Evolutionary conservation across 1,140 invertebrate species (phyloP), one percentile per base, ranked within the genome.

Genomic region (Bombyx mandarina): DNA sequence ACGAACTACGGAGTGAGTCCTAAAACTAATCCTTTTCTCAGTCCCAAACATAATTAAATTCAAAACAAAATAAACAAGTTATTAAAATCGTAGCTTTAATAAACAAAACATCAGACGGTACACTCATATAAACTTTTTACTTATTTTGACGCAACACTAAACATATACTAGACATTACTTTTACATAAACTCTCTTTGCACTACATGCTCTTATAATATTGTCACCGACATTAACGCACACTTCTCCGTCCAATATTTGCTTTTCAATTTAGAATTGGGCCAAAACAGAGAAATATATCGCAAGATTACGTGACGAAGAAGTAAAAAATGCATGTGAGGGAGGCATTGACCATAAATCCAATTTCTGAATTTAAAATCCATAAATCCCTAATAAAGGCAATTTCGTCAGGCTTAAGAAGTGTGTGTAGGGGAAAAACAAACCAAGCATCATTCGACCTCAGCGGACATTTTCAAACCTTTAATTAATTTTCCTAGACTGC

Each of bases 401-500:
- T 26, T 47, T 3, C 8, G 3, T 9, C 45, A 6, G 8, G 8
- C 45, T 9, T 12, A 18, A 35, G 12, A 18, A 18, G 12, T 18
- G 12, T 42, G 26, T n/a, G 43, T 45, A 7, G 53, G 44, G 43
- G n/a, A 45, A 22, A 54, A 35, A 53, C 9, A 7, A 58, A 51
- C 48, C 59, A 46, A 69, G 67, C 69, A 68, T 68, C 73, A 66
- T 55, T 60, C 67, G 62, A 69, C 74, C 66, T 73, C 69, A 56
- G 74, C 76, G 72, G 79, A 79, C 22, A 47, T 10, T 51, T 51
- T 51, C 26, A 35, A 35, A 35, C 72, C 76, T 79, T 76, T 86
- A 82, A 71, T 51, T 72, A 73, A 77, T 77, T 82, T 75, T 71
- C 63, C 66, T 73, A 67, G 75, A 73, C 82, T 85, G 82, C 82